phyloP scores from a whole-genome alignment of 2,797 vertebrate genomes.

The Rhodeus uyekii region DNA sequence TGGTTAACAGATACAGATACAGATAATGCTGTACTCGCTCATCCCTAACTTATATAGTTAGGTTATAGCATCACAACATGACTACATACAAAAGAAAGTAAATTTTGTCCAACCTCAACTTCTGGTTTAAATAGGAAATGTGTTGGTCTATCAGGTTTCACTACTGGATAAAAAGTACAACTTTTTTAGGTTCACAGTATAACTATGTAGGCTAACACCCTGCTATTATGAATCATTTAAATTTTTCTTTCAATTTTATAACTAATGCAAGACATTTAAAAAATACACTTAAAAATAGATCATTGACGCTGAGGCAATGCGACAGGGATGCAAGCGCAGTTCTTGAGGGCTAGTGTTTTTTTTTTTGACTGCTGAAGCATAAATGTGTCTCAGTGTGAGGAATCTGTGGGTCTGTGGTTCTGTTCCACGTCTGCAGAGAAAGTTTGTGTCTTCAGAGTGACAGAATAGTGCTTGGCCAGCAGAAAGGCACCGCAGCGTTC shows the following conservation, averaged over 20 bases:
- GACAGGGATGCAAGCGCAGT: constrained; percentile 4
- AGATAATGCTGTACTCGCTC: too few species aligned
- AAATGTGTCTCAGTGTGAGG: constrained; percentile 35
- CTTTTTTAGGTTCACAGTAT: too few species aligned
- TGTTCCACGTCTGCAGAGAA: constrained; percentile 21
- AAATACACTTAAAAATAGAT: constrained; percentile 9
- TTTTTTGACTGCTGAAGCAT: constrained; percentile 44
- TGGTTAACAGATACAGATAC: too few species aligned
- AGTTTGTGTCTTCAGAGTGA: constrained; percentile 48
- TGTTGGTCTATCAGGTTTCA: too few species aligned
- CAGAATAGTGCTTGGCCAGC: constrained; percentile 52
- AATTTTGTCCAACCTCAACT: too few species aligned
- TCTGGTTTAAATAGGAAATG: too few species aligned
- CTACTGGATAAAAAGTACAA: too few species aligned
- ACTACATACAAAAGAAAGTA: too few species aligned
- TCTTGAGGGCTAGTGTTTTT: constrained; percentile 17
- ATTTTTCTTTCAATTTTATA: not conserved
- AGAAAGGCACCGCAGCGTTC: constrained; percentile 32
- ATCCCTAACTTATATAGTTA: too few species aligned
- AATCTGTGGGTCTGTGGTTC: constrained; percentile 27
- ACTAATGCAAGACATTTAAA: constrained; percentile 11
- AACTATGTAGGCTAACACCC: not conserved
- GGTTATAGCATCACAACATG: too few species aligned
- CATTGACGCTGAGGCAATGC: not conserved
- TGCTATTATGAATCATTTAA: constrained; percentile 2